Percentiles rank a stretch among this genome's conserved stretches.
Evolutionary conservation across 2,888 invertebrate species (phyloP).

Genomic region (Julus scandinavius): DNA sequence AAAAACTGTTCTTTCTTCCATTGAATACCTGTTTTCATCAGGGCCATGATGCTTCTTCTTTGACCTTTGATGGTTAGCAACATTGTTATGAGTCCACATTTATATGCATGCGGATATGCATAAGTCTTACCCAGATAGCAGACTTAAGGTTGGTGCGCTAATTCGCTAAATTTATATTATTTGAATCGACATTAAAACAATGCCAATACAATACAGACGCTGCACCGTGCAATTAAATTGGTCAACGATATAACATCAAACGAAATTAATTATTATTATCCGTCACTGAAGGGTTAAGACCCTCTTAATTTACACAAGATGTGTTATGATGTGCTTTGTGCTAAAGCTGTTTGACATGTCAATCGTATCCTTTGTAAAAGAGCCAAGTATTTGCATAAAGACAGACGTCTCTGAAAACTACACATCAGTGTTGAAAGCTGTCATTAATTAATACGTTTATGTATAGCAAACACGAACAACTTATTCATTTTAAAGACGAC

Average conservation of each 20-base stretch:
- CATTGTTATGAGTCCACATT: neutral
- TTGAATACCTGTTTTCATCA: conserved; percentile 14
- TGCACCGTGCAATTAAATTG: neutral
- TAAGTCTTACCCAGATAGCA: neutral
- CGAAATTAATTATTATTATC: neutral
- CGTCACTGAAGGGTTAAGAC: neutral
- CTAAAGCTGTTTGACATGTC: neutral
- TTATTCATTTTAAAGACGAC: no score
- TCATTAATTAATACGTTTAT: neutral
- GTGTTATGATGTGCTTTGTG: no score
- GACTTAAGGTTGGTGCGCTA: neutral
- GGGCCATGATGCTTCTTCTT: neutral
- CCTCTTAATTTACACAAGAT: neutral
- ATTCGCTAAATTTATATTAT: neutral
- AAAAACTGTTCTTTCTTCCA: neutral
- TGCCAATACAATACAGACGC: neutral
- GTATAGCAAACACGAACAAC: no score
- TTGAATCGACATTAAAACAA: neutral
- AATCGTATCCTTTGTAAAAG: neutral
- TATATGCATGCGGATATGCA: neutral
- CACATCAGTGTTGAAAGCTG: neutral
- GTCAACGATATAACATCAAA: neutral
- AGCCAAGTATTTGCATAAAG: neutral
- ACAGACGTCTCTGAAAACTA: neutral
- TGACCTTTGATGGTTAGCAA: conserved; percentile 43